Conservation (phyloP, 2,113 vertebrate species). For the Lepus europaeus region DNA sequence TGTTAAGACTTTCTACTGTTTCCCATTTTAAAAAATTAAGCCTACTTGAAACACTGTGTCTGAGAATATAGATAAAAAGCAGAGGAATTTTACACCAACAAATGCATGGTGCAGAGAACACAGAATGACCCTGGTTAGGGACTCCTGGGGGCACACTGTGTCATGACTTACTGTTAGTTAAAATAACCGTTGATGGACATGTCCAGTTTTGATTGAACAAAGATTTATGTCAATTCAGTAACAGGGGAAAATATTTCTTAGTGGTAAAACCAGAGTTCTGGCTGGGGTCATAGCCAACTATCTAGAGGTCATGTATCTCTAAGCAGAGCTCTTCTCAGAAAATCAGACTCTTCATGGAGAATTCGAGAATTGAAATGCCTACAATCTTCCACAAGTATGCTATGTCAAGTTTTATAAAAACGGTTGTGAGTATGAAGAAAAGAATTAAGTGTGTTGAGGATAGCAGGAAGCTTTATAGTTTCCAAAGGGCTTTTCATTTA, state of each 20-base stretch:
- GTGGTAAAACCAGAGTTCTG: neutral
- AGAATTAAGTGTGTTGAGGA: slow-evolving; percentile 45
- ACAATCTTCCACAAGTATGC: neutral
- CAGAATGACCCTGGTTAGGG: neutral
- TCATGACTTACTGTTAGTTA: neutral
- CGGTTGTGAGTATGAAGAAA: slow-evolving; percentile 15
- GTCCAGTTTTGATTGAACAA: slow-evolving; percentile 53
- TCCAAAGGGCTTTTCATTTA: slow-evolving; percentile 47
- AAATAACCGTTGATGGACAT: slow-evolving; percentile 7
- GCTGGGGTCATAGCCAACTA: slow-evolving; percentile 41
- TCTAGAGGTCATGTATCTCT: neutral
- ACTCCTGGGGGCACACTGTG: neutral
- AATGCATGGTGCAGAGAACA: neutral
- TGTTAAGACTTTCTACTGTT: slow-evolving; percentile 46
- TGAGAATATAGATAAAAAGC: slow-evolving; percentile 28
- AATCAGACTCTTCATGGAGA: slow-evolving; percentile 37
- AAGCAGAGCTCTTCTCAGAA: neutral
- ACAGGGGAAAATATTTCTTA: slow-evolving; percentile 52
- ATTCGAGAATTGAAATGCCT: slow-evolving; percentile 24
- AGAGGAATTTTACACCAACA: neutral
- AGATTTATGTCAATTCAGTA: slow-evolving; percentile 44
- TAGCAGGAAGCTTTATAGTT: neutral
- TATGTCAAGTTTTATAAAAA: slow-evolving; percentile 49
- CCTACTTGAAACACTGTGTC: neutral
- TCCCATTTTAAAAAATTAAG: slow-evolving; percentile 47